These are phyloP conservation scores for Spea hammondii DNA, from an alignment of 2,797 vertebrate genomes.

Conservation along the genomic window DNA sequence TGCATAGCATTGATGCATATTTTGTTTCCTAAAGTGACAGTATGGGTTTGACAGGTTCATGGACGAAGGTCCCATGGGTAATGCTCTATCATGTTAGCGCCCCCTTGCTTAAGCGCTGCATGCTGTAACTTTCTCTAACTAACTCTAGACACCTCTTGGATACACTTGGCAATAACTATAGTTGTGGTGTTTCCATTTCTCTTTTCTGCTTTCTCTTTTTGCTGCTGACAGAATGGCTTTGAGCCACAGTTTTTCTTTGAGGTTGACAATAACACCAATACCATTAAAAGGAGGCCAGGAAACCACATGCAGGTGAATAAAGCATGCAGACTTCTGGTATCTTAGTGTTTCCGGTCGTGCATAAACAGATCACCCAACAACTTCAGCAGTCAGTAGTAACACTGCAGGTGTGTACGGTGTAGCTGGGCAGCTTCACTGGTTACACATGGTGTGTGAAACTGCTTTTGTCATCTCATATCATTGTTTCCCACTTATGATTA, in stretches of 20 bases:
- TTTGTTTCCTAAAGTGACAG: too few species aligned
- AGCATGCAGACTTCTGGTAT: constrained; percentile 43
- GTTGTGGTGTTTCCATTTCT: constrained; percentile 29
- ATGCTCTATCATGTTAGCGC: too few species aligned
- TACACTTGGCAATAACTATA: not conserved
- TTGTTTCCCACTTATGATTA: too few species aligned
- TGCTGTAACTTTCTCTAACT: too few species aligned
- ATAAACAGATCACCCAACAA: not conserved
- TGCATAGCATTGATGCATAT: too few species aligned
- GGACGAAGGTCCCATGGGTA: too few species aligned
- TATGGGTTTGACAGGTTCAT: too few species aligned
- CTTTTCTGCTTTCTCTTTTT: constrained; percentile 55
- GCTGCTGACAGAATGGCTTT: constrained; percentile 70
- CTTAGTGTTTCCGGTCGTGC: not conserved
- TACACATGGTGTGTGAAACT: not conserved
- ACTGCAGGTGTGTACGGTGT: too few species aligned
- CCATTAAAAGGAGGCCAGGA: constrained; percentile 75
- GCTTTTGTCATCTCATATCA: too few species aligned
- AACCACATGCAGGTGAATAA: constrained; percentile 72
- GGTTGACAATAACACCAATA: constrained; percentile 75
- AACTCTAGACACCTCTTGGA: too few species aligned
- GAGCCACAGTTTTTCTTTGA: constrained; percentile 76
- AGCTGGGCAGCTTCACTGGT: not conserved
- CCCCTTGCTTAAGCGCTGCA: too few species aligned
- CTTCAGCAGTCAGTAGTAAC: too few species aligned